phyloP scores from a whole-genome alignment of 2,888 invertebrate genomes.

The Thalpophila matura region DNA sequence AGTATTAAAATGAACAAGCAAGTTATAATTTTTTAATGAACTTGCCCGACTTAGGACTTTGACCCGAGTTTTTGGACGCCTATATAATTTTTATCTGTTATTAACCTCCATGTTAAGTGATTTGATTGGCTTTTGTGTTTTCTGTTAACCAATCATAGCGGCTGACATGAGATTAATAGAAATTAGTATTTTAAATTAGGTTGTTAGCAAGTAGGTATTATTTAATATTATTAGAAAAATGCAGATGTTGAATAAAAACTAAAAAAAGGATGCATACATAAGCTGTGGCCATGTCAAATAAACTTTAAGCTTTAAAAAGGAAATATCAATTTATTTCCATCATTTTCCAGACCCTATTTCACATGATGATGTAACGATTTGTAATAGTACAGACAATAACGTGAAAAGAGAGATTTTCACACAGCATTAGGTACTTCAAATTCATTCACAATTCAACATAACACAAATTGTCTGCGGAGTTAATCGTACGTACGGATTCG shows the following conservation, averaged over 20 bases:
- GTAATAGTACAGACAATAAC: not conserved
- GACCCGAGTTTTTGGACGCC: too few species aligned
- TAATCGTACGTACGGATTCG: constrained; percentile 65
- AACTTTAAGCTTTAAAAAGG: not conserved
- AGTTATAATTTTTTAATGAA: constrained; percentile 1
- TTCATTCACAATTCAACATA: constrained; percentile 43
- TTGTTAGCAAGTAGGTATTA: constrained; percentile 23
- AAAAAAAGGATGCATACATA: not conserved
- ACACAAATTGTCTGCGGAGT: constrained; percentile 51
- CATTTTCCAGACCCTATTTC: not conserved
- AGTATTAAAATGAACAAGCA: constrained; percentile 24
- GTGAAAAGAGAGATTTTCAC: not conserved
- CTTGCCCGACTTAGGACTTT: too few species aligned
- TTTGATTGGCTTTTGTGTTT: too few species aligned
- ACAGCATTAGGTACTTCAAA: constrained; percentile 12
- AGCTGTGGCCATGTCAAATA: not conserved
- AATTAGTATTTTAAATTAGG: constrained; percentile 36
- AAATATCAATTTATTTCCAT: not conserved
- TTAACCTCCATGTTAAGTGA: too few species aligned
- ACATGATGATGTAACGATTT: not conserved
- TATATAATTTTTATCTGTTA: too few species aligned
- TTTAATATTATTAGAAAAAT: not conserved
- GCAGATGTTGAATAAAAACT: not conserved
- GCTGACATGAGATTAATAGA: too few species aligned
- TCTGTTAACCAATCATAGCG: too few species aligned